These are phyloP conservation scores for Lycophotia porphyrea DNA, from an alignment of 2,888 invertebrate genomes.

Conservation along the genomic window DNA sequence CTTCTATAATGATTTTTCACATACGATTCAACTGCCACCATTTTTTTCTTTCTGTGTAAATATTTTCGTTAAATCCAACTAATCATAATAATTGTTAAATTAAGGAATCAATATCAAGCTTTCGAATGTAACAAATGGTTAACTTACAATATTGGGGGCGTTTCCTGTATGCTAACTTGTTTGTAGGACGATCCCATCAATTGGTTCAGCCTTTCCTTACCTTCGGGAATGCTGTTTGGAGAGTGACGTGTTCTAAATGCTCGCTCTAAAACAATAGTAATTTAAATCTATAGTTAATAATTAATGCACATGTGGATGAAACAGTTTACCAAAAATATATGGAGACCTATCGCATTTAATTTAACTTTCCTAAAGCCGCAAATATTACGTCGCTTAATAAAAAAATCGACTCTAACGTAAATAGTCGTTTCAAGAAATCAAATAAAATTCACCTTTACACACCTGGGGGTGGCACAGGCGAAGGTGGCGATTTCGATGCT, in stretches of 20 bases:
- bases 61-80: background rate
- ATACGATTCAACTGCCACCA: conserved; percentile 80
- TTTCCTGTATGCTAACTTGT: conserved; percentile 63
- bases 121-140: background rate
- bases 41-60: conserved; percentile 74
- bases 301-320: background rate
- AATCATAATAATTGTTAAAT: background rate
- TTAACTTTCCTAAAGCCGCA: background rate
- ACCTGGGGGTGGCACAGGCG: conserved; percentile 79
- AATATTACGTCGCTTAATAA: background rate
- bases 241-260: conserved; percentile 66
- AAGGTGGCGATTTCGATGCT: conserved; percentile 63
- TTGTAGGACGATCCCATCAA: conserved; percentile 55
- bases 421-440: conserved; percentile 39
- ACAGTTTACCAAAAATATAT: background rate
- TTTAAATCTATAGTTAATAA: conserved; percentile 13
- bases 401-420: background rate
- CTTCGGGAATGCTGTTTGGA: conserved; percentile 71
- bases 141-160: conserved; percentile 73
- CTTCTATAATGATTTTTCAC: conserved; percentile 77
- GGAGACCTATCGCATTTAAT: background rate
- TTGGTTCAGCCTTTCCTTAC: conserved; percentile 54
- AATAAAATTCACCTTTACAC: conserved; percentile 86
- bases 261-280: conserved; percentile 64
- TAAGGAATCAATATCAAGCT: background rate